A percentile compares a stretch with the other conserved stretches of the same genome.
These are phyloP conservation scores for Channa striata DNA, from an alignment of 2,797 vertebrate genomes.

Conservation along the genomic window DNA sequence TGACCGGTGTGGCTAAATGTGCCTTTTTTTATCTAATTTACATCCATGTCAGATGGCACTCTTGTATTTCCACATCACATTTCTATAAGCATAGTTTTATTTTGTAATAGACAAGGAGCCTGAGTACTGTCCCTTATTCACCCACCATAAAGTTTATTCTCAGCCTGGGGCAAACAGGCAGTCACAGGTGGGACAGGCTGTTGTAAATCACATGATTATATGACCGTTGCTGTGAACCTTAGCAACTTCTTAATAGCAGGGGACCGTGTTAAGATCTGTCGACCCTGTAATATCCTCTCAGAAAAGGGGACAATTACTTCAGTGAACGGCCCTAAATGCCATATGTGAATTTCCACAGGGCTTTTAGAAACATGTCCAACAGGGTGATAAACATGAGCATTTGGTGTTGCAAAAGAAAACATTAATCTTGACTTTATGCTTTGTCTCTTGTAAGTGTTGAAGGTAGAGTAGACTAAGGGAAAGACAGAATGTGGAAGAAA, in stretches of 20 bases:
- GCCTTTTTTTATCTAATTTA: too few species aligned
- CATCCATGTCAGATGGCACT: too few species aligned
- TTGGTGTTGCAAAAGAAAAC: constrained; percentile 37
- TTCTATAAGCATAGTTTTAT: background rate
- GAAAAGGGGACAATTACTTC: constrained; percentile 33
- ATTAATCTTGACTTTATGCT: constrained; percentile 7
- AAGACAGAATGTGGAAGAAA: constrained; percentile 66
- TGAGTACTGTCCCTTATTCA: constrained; percentile 16
- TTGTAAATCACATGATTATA: constrained; percentile 64
- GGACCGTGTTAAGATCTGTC: constrained; percentile 42
- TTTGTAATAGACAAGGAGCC: background rate
- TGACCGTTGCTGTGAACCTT: constrained; percentile 51
- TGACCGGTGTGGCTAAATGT: too few species aligned
- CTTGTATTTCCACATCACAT: background rate
- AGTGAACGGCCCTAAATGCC: constrained; percentile 24
- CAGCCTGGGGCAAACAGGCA: constrained; percentile 46
- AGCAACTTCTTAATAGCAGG: constrained; percentile 48
- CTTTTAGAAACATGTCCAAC: constrained; percentile 10
- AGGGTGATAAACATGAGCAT: constrained; percentile 5
- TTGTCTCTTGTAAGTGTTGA: constrained; percentile 20
- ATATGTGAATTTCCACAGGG: constrained; percentile 39
- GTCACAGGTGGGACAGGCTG: constrained; percentile 60
- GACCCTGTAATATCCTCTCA: constrained; percentile 43
- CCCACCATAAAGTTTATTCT: constrained; percentile 29
- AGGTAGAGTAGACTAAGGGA: constrained; percentile 37